These are phyloP conservation scores for Malurus elegans DNA, from an alignment of 2,113 vertebrate species.

Conservation along the genomic window DNA sequence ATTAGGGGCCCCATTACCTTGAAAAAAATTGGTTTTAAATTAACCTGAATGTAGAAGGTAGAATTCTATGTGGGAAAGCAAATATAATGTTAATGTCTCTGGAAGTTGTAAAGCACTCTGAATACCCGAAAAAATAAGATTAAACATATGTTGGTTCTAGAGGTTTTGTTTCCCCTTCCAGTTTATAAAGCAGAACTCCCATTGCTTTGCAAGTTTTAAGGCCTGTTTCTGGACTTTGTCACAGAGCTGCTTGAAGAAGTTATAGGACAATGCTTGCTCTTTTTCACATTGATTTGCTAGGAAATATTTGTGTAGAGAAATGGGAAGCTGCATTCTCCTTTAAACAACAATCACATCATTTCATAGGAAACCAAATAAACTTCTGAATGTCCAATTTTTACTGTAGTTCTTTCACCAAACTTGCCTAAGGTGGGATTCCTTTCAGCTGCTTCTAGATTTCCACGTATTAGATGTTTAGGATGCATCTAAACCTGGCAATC, in stretches of 20 bases:
- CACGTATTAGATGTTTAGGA: not conserved
- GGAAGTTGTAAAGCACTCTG: not conserved
- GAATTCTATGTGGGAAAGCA: not conserved
- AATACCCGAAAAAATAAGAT: not conserved
- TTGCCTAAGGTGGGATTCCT: not conserved
- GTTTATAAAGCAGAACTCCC: not conserved
- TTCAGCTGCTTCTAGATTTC: not conserved
- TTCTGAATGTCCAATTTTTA: not conserved
- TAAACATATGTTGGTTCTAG: not conserved
- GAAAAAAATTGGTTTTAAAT: conserved; percentile 36
- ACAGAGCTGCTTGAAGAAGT: not conserved
- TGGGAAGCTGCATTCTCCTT: not conserved
- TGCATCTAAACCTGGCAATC: not conserved
- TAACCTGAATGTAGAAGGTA: not conserved
- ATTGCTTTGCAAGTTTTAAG: not conserved
- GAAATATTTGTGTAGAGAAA: not conserved
- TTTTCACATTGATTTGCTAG: not conserved
- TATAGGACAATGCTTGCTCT: not conserved
- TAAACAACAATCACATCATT: not conserved
- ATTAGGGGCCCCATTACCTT: not conserved
- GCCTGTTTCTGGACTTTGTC: not conserved
- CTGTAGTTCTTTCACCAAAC: not conserved
- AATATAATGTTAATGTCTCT: not conserved
- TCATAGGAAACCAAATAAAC: not conserved
- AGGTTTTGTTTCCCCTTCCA: not conserved